Base-by-base conservation (phyloP, 2,113 vertebrate species). In the Uropsilus gracilis region DNA sequence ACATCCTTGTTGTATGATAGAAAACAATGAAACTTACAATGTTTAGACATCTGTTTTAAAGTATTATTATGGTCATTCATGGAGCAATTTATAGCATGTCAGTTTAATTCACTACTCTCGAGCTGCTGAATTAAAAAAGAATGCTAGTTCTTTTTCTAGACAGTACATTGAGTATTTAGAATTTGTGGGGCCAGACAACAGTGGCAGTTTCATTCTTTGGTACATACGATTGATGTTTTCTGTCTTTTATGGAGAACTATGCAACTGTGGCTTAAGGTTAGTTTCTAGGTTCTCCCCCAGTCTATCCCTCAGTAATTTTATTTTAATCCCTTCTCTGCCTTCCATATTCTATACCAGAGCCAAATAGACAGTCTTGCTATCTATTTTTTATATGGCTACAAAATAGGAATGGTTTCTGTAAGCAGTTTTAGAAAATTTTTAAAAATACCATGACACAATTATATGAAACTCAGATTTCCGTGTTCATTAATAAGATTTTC, bases 401-500 rank as follows among this genome's bases (percentile, higher is more conserved):
- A 46, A 86, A 28, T 30, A 82, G 22, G 26, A 80, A 81, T 69
- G 22, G 22, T 59, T 88, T 90, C 71, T 55, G 48, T 89, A 90
- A 55, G 53, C 20, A 66, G 81, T 93, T 94, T 80, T 69, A 68
- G 89, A 53, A 53, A 39, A 87, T 59, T 32, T 9, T 72, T 53
- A 82, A 87, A 32, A 34, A 92, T 48, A 72, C 85, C 34, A 55
- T 89, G 87, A 69, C 37, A 94, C 3, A 90, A 34, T 89, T 83
- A 85, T 61, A 81, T 88, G 44, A 95, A 86, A 94, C 83, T 92
- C 63, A 81, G 44, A 81, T 93, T 76, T 88, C 3, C 69, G 20
- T 72, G 20, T 80, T 61, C 39, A 68, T 75, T 75, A 85, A 86
- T 93, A 86, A 82, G 77, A 71, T 86, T 93, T 81, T 84, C 50